Evolutionary conservation across 2,797 vertebrate species (phyloP).

Genomic region (Lagorchestes hirsutus): DNA sequence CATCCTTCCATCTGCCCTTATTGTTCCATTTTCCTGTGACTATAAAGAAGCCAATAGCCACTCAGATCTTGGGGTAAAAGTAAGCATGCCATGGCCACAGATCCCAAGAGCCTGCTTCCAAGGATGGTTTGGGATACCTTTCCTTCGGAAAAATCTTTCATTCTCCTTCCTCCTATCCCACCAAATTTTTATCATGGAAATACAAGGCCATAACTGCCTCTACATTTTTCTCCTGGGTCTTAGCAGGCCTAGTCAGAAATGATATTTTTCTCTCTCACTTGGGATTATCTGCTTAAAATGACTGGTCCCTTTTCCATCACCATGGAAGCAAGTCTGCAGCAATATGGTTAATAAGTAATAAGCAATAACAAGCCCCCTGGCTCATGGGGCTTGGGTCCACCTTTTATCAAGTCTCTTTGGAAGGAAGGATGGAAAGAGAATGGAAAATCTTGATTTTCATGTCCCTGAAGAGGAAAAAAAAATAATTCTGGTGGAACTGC

Average conservation of each 20-base stretch:
- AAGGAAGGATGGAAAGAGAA: background rate
- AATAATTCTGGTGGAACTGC: background rate
- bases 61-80: background rate
- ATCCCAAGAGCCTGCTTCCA: background rate
- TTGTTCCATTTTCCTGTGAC: background rate
- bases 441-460: background rate
- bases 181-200: background rate
- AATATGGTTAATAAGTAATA: background rate
- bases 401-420: background rate
- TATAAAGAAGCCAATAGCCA: background rate
- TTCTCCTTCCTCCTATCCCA: background rate
- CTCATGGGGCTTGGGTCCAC: background rate
- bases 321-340: background rate
- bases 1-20: background rate
- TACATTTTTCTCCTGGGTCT: background rate
- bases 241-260: background rate
- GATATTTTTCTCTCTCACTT: background rate
- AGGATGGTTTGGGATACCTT: background rate
- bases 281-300: background rate
- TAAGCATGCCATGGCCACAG: background rate
- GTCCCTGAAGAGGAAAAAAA: background rate
- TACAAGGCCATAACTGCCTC: background rate
- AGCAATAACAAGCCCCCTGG: background rate
- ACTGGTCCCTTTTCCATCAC: background rate
- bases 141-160: background rate